Base-by-base conservation (phyloP, 2,888 invertebrate genomes). In the Lycia hirtaria region DNA sequence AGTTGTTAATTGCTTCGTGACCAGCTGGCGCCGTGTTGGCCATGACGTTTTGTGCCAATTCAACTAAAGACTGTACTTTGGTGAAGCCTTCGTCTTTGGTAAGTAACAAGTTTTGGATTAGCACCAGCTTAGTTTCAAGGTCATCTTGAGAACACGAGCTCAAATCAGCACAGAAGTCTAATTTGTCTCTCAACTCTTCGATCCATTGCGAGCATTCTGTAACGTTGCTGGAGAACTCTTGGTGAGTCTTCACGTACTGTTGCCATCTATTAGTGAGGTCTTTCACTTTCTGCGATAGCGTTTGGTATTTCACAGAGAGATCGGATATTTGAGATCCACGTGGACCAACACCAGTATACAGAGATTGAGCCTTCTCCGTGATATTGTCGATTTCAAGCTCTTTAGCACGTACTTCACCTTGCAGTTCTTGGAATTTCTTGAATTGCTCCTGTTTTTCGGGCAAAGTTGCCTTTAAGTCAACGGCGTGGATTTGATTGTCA, bases 321-420 rank as follows among this genome's bases (percentile, higher is more conserved):
- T 98, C 98, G 0, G 97, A 96, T 41, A 98, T 96, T 78, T 97
- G 96, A 0, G 97, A 96, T 35, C 94, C 94, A 41, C 98, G 94
- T 3, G 95, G 94, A 50, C 95, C 94, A 12, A 95, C 93, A 9
- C 95, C 95, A 65, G 96, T 96, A 61, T 96, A 95, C 9, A 98
- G 85, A 63, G 96, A 94, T 78, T 98, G 98, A 0, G 97, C 97
- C 67, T 96, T 95, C 81, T 98, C 98, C 17, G 97, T 97, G 0
- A 98, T 96, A 49, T 96, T 95, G 73, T 98, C 98, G 55, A 98
- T 97, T 90, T 98, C 98, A 9, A 98, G 87, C 85, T 98, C 98
- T 76, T 97, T 97, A 2, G 97, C 97, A 38, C 97, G 94, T 0
- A 98, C 95, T 88, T 97, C 97, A 41, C 97, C 97, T 88, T 98